Evolutionary conservation across 2,888 invertebrate species (phyloP).

Genomic region (Polymixis flavicincta): DNA sequence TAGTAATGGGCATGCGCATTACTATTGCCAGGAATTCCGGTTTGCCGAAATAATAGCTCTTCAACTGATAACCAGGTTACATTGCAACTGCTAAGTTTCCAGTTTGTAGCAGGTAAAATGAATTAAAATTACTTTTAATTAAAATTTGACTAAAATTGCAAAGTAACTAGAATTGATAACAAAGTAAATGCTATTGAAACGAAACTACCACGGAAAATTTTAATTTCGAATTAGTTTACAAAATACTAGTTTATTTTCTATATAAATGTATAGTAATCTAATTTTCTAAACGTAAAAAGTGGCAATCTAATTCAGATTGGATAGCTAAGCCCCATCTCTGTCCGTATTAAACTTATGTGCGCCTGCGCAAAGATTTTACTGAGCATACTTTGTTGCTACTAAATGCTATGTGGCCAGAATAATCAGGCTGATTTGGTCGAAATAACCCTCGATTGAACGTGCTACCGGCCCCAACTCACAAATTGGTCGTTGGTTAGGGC

Average conservation of each 20-base stretch:
- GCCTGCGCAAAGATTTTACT: background rate
- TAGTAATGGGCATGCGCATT: background rate
- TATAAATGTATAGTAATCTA: no score
- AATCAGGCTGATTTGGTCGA: background rate
- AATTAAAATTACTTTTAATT: background rate
- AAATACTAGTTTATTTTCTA: background rate
- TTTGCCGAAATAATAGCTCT: background rate
- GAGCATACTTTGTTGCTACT: background rate
- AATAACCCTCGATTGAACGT: no score
- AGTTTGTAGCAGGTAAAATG: background rate
- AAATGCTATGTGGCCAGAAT: background rate
- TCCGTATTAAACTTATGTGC: no score
- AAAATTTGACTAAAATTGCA: background rate
- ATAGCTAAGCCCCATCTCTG: no score
- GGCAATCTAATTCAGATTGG: no score
- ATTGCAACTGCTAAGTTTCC: background rate
- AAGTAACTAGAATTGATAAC: background rate
- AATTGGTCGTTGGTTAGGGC: no score
- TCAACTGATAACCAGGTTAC: slow-evolving; percentile 19
- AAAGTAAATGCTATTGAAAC: background rate
- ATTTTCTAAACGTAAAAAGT: no score
- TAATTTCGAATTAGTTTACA: no score
- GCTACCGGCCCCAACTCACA: no score
- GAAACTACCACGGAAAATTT: background rate
- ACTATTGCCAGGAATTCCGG: slow-evolving; percentile 13